Base-by-base conservation (phyloP, 1,140 invertebrate genomes). In the Stratiolaelaps scimitus region DNA sequence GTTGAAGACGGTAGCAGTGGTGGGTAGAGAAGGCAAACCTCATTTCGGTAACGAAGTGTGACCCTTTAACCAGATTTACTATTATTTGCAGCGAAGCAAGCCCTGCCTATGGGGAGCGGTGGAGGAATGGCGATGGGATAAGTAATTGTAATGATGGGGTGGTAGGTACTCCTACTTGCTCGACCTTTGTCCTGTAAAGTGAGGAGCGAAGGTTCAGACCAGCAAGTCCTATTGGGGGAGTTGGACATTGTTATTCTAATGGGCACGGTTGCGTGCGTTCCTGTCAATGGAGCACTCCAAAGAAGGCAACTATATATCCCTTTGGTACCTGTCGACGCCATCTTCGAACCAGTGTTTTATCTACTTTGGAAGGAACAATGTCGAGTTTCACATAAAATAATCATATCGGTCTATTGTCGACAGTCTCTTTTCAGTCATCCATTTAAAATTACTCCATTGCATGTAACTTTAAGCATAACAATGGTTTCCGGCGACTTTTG, bases 11-110 rank as follows among this genome's bases (percentile, higher is more conserved):
- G 34, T 40, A 6, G 34, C 10, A 40, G 34, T 40, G 34, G 34
- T 4, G 34, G 34, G 34, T 10, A 40, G 34, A 40, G 34, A 40
- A 40, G 10, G 53, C 34, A 34, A 60, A 60, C 17, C 53, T 60
- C 53, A 60, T 60, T 60, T 60, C 34, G 53, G 53, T 60, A 60
- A 60, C 53, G 53, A 60, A 60, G 53, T 60, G 53, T 60, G 53
- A 60, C 53, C 53, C 53, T 60, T 60, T 60, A 60, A 60, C 53
- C 53, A 15, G 53, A 60, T 60, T 60, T 60, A 34, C 34, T 34
- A 60, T 34, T 34, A 29, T 26, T 26, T 34, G 26, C 20, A 26
- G 23, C 53, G 17, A 60, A 29, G 23, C 15, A 34, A 60, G 15
- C 53, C 26, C 10, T 26, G 53, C 17, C 15, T 17, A 4, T 15